Conservation (phyloP, 2,888 invertebrate genomes). For the Phalera bucephala region DNA sequence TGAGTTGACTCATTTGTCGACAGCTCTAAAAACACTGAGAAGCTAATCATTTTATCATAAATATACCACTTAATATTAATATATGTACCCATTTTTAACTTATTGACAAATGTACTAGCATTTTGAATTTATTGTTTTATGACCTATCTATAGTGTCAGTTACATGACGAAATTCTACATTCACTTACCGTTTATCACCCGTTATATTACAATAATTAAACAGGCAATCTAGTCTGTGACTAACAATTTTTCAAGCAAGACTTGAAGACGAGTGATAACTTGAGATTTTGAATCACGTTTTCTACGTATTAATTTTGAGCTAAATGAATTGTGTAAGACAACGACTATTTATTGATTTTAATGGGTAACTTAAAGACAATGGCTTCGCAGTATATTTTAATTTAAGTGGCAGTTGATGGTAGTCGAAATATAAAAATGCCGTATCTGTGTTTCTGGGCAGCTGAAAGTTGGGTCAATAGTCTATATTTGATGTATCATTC, state of each 20-base stretch:
- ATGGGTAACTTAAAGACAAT: too few species aligned
- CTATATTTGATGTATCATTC: too few species aligned
- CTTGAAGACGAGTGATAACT: conserved; percentile 32
- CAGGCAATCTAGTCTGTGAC: conserved; percentile 23
- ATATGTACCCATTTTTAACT: conserved; percentile 62
- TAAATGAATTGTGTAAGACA: too few species aligned
- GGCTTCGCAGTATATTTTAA: too few species aligned
- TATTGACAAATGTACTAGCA: conserved; percentile 66
- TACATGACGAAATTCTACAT: conserved; percentile 52
- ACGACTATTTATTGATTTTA: too few species aligned
- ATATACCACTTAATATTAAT: conserved; percentile 66
- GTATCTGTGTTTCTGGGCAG: too few species aligned
- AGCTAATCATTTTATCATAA: conserved; percentile 61
- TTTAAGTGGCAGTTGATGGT: too few species aligned
- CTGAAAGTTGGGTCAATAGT: too few species aligned
- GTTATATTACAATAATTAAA: conserved; percentile 48
- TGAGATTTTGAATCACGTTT: conserved; percentile 3
- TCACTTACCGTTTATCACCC: conserved; percentile 75
- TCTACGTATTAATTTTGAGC: too few species aligned
- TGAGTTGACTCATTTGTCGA: conserved; percentile 81
- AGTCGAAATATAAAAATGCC: too few species aligned
- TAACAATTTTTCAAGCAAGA: conserved; percentile 20
- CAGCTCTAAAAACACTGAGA: conserved; percentile 83
- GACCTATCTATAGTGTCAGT: conserved; percentile 73
- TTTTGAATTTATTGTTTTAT: conserved; percentile 65